Conservation (phyloP, 2,797 vertebrate genomes). For the Ceryle rudis region DNA sequence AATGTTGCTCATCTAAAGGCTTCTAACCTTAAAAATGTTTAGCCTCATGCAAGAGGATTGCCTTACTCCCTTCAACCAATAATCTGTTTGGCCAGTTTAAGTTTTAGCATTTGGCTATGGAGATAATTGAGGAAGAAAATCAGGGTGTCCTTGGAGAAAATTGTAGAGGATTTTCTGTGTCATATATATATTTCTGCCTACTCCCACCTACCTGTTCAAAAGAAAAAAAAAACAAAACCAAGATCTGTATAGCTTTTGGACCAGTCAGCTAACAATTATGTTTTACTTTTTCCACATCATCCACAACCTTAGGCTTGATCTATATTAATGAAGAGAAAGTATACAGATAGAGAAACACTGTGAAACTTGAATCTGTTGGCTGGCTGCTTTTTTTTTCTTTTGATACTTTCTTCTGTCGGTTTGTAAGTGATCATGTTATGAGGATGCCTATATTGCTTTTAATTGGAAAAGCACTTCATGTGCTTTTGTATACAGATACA, state of each 20-base stretch:
- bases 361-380: neutral
- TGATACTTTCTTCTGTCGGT: neutral
- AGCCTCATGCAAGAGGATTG: neutral
- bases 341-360: neutral
- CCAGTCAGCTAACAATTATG: neutral
- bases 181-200: neutral
- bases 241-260: neutral
- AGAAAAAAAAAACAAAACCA: neutral
- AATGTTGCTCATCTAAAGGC: neutral
- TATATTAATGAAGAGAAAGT: conserved; percentile 58
- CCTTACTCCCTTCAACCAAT: neutral
- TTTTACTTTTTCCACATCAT: conserved; percentile 13
- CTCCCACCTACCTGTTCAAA: neutral
- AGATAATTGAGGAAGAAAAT: neutral
- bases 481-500: neutral
- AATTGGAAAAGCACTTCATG: neutral
- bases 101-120: neutral
- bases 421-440: neutral
- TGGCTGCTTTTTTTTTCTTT: neutral
- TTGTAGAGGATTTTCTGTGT: neutral
- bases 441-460: neutral
- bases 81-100: neutral
- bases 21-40: neutral
- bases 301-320: conserved; percentile 30
- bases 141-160: neutral